Percentiles rank a stretch among this genome's conserved stretches.
These are phyloP conservation scores for Chrysolina oricalcia DNA, from an alignment of 2,888 invertebrate species.

Conservation along the genomic window DNA sequence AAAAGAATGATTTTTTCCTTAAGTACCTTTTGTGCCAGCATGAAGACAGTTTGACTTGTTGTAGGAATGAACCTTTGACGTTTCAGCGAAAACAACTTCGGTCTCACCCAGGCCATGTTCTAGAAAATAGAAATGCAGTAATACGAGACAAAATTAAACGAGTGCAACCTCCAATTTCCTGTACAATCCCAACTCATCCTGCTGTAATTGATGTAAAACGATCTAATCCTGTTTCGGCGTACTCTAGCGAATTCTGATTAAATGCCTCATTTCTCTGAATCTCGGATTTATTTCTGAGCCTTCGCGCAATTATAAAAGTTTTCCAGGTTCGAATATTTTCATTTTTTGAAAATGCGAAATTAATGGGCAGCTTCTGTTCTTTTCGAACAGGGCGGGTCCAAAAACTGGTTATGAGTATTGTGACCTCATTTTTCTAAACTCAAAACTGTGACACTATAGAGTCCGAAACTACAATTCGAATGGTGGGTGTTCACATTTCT, in stretches of 20 bases:
- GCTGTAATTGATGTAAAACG: conserved; percentile 24
- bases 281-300: not conserved
- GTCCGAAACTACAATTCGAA: no score
- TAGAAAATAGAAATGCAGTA: not conserved
- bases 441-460: no score
- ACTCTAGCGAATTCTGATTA: not conserved
- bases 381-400: no score
- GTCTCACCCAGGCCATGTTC: not conserved
- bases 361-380: no score
- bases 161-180: conserved; percentile 15
- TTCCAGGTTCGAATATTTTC: not conserved
- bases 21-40: no score
- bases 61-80: no score
- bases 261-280: not conserved
- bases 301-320: not conserved
- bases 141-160: not conserved
- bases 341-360: not conserved
- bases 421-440: no score
- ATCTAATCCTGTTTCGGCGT: conserved; percentile 6
- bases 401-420: no score
- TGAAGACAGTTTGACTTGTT: no score
- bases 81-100: no score
- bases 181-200: conserved; percentile 12
- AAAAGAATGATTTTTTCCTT: no score
- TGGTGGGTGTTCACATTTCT: no score